Conservation (phyloP, 2,888 invertebrate genomes). For the Amblyjoppa proteus region DNA sequence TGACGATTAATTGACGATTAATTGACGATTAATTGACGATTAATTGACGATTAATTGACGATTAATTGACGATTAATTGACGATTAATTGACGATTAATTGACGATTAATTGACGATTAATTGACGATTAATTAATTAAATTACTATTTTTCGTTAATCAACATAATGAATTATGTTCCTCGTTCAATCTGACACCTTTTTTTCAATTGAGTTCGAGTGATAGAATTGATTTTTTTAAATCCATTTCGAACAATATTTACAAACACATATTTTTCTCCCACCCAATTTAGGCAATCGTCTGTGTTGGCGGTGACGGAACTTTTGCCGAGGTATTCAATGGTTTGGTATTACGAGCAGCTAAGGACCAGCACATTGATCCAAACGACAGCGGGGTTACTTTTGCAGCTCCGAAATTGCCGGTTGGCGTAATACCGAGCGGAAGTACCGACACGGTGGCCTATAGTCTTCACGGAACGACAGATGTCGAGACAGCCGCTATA, state of each 20-base stretch:
- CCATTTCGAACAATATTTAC: background rate
- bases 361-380: slow-evolving; percentile 86
- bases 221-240: background rate
- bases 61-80: too few species aligned
- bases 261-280: slow-evolving; percentile 85
- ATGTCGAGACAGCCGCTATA: slow-evolving; percentile 92
- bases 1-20: too few species aligned
- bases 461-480: slow-evolving; percentile 92
- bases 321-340: slow-evolving; percentile 93
- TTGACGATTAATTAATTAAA: background rate
- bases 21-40: too few species aligned
- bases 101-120: background rate
- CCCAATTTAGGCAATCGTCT: slow-evolving; percentile 91
- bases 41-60: too few species aligned
- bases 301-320: slow-evolving; percentile 95
- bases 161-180: background rate
- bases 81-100: too few species aligned
- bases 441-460: slow-evolving; percentile 93
- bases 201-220: background rate
- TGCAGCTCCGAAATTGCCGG: slow-evolving; percentile 86
- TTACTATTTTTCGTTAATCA: background rate
- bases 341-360: slow-evolving; percentile 87
- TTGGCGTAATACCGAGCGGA: slow-evolving; percentile 91
- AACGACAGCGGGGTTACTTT: slow-evolving; percentile 86
- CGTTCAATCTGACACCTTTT: background rate